phyloP scores from a whole-genome alignment of 1,140 invertebrate genomes.

The Trichomalopsis sarcophagae region DNA sequence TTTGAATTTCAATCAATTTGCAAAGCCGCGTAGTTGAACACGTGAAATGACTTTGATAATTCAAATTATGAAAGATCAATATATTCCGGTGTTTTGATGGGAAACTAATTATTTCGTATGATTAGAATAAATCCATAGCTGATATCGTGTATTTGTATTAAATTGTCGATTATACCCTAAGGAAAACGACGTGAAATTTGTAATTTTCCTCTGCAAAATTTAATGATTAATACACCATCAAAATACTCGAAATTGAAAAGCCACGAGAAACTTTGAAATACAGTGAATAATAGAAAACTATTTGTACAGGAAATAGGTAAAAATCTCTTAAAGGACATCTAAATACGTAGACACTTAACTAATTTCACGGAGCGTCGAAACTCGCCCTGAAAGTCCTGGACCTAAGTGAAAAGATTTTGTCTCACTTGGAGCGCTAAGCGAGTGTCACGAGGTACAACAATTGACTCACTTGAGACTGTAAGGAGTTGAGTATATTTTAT shows the following conservation, averaged over 20 bases:
- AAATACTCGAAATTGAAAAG: too few relatives aligned
- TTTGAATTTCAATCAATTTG: too few relatives aligned
- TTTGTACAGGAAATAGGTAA: background rate
- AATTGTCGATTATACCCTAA: too few relatives aligned
- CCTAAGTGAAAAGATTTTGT: conserved; percentile 17
- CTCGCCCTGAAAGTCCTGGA: background rate
- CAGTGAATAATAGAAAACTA: background rate
- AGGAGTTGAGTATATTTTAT: background rate
- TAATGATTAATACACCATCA: too few relatives aligned
- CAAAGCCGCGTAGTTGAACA: too few relatives aligned
- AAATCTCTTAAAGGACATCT: background rate
- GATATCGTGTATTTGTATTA: too few relatives aligned
- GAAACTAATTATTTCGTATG: background rate
- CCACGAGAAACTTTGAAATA: too few relatives aligned
- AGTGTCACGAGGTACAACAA: background rate
- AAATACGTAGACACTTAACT: background rate
- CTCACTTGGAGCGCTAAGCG: background rate
- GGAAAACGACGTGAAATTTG: too few relatives aligned
- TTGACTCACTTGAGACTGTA: conserved; percentile 7
- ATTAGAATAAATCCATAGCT: too few relatives aligned
- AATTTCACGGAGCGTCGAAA: background rate
- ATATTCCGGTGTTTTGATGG: background rate
- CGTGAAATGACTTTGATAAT: too few relatives aligned
- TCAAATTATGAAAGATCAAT: background rate
- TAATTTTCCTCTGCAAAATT: too few relatives aligned